These are phyloP conservation scores for Todus mexicanus DNA, from an alignment of 2,797 vertebrate genomes.

Conservation along the genomic window DNA sequence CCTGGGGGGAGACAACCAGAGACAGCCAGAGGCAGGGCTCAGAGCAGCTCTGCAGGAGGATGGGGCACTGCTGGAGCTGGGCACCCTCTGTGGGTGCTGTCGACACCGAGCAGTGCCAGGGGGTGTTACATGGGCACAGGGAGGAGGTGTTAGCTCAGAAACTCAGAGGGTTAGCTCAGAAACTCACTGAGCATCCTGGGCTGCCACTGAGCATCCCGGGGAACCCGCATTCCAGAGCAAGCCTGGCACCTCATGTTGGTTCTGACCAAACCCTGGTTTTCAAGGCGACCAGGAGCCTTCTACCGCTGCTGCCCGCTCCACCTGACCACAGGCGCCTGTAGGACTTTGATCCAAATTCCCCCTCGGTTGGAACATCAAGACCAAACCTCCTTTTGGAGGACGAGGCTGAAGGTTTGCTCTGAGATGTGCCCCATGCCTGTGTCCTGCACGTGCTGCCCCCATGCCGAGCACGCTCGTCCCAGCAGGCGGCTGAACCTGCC, in stretches of 20 bases:
- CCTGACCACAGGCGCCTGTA: background rate
- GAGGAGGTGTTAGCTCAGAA: background rate
- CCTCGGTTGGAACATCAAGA: rapidly evolving
- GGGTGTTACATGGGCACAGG: background rate
- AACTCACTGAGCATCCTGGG: background rate
- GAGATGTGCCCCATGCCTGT: rapidly evolving
- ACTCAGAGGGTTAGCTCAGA: background rate
- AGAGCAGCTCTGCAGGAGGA: background rate
- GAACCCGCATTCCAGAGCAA: background rate
- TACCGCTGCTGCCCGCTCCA: rapidly evolving
- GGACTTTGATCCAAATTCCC: background rate
- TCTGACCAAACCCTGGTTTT: background rate
- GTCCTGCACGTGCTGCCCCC: rapidly evolving
- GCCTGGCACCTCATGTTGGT: background rate
- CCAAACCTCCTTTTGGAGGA: background rate
- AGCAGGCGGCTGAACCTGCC: background rate
- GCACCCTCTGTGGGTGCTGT: background rate
- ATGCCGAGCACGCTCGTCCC: rapidly evolving
- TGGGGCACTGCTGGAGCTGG: background rate
- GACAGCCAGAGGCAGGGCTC: background rate
- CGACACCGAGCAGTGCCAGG: background rate
- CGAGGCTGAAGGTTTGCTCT: background rate
- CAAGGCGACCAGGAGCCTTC: background rate
- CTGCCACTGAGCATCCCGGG: rapidly evolving
- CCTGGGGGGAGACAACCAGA: slow-evolving; percentile 67